Conservation (phyloP, 2,113 vertebrate species). For the Xerus inauris region DNA sequence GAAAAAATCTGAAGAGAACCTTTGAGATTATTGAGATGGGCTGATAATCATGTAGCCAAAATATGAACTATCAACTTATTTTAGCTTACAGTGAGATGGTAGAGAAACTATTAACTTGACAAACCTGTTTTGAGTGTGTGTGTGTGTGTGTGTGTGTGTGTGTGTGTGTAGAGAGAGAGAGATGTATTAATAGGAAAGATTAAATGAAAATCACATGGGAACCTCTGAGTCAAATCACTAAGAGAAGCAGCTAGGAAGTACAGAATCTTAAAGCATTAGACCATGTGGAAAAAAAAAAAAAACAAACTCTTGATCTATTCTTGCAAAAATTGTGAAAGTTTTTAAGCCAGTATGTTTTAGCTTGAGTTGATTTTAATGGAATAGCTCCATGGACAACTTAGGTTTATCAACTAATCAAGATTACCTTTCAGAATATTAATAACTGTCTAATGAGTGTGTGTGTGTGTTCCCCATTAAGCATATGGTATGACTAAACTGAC, state of each 20-base stretch:
- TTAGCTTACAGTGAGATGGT: neutral
- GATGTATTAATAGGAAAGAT: neutral
- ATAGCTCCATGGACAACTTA: neutral
- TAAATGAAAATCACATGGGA: neutral
- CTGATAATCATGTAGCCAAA: neutral
- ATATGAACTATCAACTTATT: neutral
- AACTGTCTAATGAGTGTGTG: neutral
- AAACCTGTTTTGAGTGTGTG: neutral
- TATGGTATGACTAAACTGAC: neutral
- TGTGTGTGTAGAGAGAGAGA: neutral
- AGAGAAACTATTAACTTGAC: neutral
- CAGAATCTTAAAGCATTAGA: neutral
- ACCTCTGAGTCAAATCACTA: neutral
- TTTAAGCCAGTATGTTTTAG: neutral
- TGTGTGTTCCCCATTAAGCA: neutral
- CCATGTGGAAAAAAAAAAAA: rapidly evolving
- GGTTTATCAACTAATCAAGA: neutral
- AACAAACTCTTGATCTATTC: neutral
- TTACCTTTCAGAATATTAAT: neutral
- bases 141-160: too few relatives aligned
- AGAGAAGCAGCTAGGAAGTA: neutral
- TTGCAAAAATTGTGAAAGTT: neutral
- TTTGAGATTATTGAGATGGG: neutral
- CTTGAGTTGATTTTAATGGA: neutral
- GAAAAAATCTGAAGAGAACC: neutral